Evolutionary conservation across 2,888 invertebrate genomes (phyloP), one percentile per base, ranked within the genome.

Genomic region (Carcina quercana): DNA sequence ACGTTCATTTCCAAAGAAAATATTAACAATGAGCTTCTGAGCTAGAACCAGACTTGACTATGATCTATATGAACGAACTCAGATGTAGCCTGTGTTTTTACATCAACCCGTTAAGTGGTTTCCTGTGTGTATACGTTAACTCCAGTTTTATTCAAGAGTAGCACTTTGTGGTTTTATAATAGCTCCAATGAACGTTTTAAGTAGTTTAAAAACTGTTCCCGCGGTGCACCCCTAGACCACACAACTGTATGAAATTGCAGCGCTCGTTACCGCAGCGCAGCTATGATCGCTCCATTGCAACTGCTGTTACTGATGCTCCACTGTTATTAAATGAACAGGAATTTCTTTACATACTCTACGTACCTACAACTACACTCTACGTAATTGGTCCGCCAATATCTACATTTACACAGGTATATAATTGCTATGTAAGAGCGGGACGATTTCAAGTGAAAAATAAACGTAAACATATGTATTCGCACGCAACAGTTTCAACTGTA

Each of bases 181-280:
- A 42, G 50, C 55, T 48, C 53, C 57, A 54, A 56, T 51, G 46
- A 45, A 44, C 38, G 38, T 48, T 42, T 42, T 47, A 53, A n/a
- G n/a, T n/a, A n/a, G n/a, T n/a, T n/a, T n/a, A n/a, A n/a, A n/a
- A n/a, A 51, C 47, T 42, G 53, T 61, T 68, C 55, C 51, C 54
- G 56, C 44, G 45, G 49, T 46, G 47, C 57, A 66, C 64, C 67
- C 64, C 66, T 68, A 62, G 67, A 61, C 61, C 59, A 52, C 62
- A 53, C 33, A 68, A 69, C 69, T 66, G 66, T 68, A 63, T 52
- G 52, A 63, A 65, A 66, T 63, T 58, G 52, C 58, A 52, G 47
- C 42, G 48, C 48, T 53, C 47, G 53, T 47, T 49, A 43, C 47
- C 39, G 37, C 41, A 41, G 46, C 38, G 49, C 54, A 48, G 48